A percentile compares a stretch with the other conserved stretches of the same genome.
Evolutionary conservation across 1,140 invertebrate species (phyloP).

Genomic region (Lasioglossum baleicum): DNA sequence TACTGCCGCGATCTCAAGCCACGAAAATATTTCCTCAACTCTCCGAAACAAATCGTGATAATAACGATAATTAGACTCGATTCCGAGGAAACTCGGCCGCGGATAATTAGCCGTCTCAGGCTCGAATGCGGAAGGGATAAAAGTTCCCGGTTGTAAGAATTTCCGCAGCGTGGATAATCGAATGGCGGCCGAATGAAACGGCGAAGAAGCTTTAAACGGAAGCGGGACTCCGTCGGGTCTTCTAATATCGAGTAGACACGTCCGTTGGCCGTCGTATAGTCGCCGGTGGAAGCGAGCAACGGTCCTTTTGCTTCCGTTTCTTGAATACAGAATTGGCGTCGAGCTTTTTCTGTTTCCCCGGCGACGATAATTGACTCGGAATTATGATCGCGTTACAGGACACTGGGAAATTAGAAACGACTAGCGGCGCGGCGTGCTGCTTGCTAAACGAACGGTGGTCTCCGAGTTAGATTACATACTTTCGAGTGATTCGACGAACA

Average conservation of each 20-base stretch:
- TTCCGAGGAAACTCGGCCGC: background rate
- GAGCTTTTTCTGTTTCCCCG: background rate
- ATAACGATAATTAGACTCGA: no score
- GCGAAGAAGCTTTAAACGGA: background rate
- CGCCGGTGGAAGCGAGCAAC: background rate
- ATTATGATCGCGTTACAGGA: background rate
- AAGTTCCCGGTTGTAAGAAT: background rate
- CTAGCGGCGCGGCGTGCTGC: no score
- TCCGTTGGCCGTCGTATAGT: background rate
- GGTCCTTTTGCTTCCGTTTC: background rate
- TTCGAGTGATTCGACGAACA: no score
- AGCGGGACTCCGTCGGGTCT: background rate
- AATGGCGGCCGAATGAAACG: background rate
- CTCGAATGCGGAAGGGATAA: background rate
- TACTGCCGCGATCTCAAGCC: no score
- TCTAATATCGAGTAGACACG: slow-evolving; percentile 25
- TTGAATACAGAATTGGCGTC: slow-evolving; percentile 10
- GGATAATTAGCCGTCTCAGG: background rate
- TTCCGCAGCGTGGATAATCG: background rate
- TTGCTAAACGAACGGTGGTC: background rate
- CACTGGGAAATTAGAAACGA: background rate
- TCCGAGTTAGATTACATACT: no score
- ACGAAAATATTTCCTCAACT: no score
- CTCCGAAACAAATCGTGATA: no score
- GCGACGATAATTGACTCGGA: background rate